phyloP scores from a whole-genome alignment of 2,797 vertebrate species.

The Ctenopoma multispine region DNA sequence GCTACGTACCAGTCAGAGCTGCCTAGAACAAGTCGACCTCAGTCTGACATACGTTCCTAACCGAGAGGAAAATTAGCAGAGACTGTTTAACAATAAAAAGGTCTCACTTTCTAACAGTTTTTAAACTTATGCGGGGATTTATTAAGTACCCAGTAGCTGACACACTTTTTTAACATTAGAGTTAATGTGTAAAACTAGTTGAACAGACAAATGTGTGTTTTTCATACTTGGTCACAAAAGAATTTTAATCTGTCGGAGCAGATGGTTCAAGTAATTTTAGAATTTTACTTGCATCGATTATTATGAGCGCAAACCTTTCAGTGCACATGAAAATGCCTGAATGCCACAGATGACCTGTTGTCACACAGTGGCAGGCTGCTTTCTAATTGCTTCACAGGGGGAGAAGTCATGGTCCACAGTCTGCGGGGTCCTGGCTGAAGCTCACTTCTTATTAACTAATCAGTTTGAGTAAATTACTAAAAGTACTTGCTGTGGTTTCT shows the following conservation, averaged over 20 bases:
- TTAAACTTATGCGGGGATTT: neutral
- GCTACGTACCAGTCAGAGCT: constrained; percentile 16
- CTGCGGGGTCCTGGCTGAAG: constrained; percentile 17
- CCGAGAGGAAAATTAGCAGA: neutral
- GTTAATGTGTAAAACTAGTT: neutral
- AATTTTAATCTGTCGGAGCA: constrained; percentile 35
- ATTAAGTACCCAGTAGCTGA: neutral
- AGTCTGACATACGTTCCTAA: neutral
- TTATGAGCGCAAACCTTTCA: constrained; percentile 38
- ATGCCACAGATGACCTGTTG: constrained; percentile 40
- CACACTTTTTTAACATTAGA: neutral
- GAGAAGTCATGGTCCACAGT: constrained; percentile 23
- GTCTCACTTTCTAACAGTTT: constrained; percentile 19
- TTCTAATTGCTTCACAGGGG: constrained; percentile 40
- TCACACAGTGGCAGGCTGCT: constrained; percentile 26
- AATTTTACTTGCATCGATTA: constrained; percentile 36
- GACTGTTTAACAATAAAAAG: neutral
- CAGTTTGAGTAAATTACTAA: constrained; percentile 19
- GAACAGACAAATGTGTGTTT: neutral
- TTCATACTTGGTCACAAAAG: constrained; percentile 33
- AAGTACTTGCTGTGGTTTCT: constrained; percentile 48
- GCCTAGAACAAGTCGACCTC: constrained; percentile 9
- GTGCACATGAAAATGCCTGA: constrained; percentile 22
- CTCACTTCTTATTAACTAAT: constrained; percentile 34
- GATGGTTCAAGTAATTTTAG: constrained; percentile 56